Conservation (phyloP, 2,888 invertebrate species). For the Cordilura impudica region DNA sequence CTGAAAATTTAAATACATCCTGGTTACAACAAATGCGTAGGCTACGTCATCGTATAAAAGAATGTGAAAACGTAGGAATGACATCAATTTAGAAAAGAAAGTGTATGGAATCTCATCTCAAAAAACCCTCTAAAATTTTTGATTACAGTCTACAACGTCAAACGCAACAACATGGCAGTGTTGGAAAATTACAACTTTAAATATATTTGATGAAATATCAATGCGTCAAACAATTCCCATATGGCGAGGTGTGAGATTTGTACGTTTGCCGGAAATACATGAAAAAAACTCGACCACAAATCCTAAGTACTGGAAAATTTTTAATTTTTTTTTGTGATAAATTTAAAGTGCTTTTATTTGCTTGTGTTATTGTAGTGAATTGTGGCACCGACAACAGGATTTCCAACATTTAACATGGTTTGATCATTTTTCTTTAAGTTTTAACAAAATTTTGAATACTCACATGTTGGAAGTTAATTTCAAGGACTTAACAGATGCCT, state of each 20-base stretch:
- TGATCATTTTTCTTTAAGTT: conserved; percentile 80
- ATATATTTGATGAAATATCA: conserved; percentile 81
- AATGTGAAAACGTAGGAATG: conserved; percentile 55
- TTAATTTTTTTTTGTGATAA: neutral
- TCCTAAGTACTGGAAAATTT: conserved; percentile 18
- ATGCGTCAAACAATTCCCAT: conserved; percentile 82
- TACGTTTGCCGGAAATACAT: conserved; percentile 44
- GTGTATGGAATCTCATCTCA: neutral
- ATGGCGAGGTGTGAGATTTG: conserved; percentile 82
- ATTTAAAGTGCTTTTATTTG: neutral
- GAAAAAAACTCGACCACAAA: conserved; percentile 5
- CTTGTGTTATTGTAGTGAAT: conserved; percentile 35
- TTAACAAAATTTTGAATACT: conserved; percentile 81
- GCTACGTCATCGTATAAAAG: conserved; percentile 45
- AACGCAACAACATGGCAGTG: conserved; percentile 75
- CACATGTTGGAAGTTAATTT: conserved; percentile 84
- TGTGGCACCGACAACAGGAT: conserved; percentile 66
- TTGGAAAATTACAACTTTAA: conserved; percentile 68
- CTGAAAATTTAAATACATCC: conserved; percentile 11
- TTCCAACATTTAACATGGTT: conserved; percentile 78
- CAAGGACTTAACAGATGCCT: conserved; percentile 73
- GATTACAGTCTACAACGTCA: conserved; percentile 14
- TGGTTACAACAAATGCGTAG: conserved; percentile 47
- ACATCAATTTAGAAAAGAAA: neutral
- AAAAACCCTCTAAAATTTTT: neutral